Conservation (phyloP, 2,888 invertebrate genomes). For the Orthonychiurus folsomi region DNA sequence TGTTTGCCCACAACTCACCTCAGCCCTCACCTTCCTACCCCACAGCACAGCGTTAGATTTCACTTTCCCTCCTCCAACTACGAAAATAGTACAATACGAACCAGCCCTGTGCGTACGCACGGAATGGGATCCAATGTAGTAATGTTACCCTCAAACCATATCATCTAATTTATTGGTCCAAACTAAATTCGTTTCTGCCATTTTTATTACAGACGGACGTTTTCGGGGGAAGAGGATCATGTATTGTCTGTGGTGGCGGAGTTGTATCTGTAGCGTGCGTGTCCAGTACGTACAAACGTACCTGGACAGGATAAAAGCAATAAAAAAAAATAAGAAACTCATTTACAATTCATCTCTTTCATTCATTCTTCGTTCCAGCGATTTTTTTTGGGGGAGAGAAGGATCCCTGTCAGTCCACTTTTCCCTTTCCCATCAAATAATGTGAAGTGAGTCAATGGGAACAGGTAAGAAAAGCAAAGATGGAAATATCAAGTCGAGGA, state of each 20-base stretch:
- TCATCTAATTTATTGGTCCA: not conserved
- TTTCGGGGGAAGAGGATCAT: too few species aligned
- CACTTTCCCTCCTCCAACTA: not conserved
- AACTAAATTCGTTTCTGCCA: not conserved
- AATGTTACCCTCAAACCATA: not conserved
- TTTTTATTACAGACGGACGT: slow-evolving; percentile 1
- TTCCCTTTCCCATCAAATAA: not conserved
- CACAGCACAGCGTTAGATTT: not conserved
- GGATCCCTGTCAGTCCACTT: not conserved
- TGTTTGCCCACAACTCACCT: not conserved
- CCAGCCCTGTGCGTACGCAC: too few species aligned
- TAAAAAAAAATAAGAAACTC: not conserved
- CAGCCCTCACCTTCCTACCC: not conserved
- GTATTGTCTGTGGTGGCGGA: too few species aligned
- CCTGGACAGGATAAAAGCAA: not conserved
- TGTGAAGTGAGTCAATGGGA: too few species aligned
- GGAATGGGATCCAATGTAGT: not conserved
- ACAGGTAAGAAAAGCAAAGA: not conserved
- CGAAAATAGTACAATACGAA: too few species aligned
- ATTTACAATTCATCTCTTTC: not conserved
- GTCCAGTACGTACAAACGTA: too few species aligned
- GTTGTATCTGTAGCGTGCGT: too few species aligned
- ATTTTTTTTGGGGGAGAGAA: too few species aligned
- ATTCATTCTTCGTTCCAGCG: not conserved
- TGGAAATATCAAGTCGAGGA: not conserved